These are phyloP conservation scores for Pelecanoides urinatrix DNA, from an alignment of 2,113 vertebrate species.

Conservation along the genomic window DNA sequence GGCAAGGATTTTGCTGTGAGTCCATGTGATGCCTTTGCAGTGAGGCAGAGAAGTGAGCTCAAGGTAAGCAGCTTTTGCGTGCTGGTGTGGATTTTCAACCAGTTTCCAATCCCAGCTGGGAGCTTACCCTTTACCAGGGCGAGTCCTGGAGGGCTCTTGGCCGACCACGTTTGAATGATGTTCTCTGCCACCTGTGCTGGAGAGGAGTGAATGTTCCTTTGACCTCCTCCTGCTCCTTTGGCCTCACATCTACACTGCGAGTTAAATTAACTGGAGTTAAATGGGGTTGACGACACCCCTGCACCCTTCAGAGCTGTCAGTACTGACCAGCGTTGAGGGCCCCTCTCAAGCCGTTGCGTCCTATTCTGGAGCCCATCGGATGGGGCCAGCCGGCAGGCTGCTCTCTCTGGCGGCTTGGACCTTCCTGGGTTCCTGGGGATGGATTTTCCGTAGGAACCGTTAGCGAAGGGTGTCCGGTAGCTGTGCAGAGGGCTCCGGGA, in stretches of 20 bases:
- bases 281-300: neutral
- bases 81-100: neutral
- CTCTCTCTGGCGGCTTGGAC: neutral
- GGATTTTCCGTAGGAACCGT: neutral
- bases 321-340: rapidly evolving
- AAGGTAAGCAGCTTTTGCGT: neutral
- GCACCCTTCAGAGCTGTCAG: neutral
- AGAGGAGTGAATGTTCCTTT: neutral
- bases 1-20: neutral
- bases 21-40: neutral
- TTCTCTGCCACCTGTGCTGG: neutral
- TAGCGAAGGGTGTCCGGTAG: neutral
- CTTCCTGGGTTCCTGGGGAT: neutral
- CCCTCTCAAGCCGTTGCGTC: neutral
- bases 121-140: neutral
- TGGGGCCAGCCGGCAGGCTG: neutral
- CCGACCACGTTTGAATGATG: rapidly evolving
- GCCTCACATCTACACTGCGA: rapidly evolving
- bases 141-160: neutral
- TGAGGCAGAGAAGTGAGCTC: neutral
- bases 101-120: too few relatives aligned
- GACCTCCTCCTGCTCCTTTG: neutral
- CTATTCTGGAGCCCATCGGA: rapidly evolving
- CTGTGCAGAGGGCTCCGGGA: neutral
- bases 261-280: too few relatives aligned